A percentile compares a stretch with the other conserved stretches of the same genome.
Conservation (phyloP, 2,888 invertebrate genomes). For the Oscheius sp. region DNA sequence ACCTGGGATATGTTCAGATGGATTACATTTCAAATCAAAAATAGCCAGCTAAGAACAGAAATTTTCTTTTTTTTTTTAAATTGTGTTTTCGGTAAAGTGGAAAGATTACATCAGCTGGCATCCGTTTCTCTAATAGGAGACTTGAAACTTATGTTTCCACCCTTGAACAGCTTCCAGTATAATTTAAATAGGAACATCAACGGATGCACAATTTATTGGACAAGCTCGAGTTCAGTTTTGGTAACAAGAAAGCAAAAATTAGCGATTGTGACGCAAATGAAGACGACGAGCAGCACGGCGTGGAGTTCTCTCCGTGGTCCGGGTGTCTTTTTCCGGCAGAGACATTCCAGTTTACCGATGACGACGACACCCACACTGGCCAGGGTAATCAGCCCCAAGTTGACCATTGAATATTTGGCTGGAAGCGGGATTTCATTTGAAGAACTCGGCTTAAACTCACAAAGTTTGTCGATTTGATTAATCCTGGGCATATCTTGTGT, state of each 20-base stretch:
- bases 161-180: too few species aligned
- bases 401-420: slow-evolving; percentile 18
- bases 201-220: too few species aligned
- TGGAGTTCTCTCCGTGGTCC: not conserved
- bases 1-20: too few species aligned
- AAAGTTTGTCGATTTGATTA: slow-evolving; percentile 1
- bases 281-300: not conserved
- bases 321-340: not conserved
- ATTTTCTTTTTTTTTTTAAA: too few species aligned
- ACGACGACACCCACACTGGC: slow-evolving; percentile 6
- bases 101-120: too few species aligned
- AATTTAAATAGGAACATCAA: too few species aligned
- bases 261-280: not conserved
- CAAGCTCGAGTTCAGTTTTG: too few species aligned
- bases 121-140: too few species aligned
- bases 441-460: not conserved
- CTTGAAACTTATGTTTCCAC: too few species aligned
- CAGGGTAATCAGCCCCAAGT: slow-evolving; percentile 15
- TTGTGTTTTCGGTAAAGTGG: too few species aligned
- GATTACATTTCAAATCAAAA: too few species aligned
- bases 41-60: too few species aligned
- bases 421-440: not conserved
- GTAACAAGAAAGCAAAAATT: not conserved
- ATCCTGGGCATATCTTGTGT: not conserved
- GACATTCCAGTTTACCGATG: slow-evolving; percentile 5